phyloP scores from a whole-genome alignment of 2,113 vertebrate genomes.

The Pteropus alecto region DNA sequence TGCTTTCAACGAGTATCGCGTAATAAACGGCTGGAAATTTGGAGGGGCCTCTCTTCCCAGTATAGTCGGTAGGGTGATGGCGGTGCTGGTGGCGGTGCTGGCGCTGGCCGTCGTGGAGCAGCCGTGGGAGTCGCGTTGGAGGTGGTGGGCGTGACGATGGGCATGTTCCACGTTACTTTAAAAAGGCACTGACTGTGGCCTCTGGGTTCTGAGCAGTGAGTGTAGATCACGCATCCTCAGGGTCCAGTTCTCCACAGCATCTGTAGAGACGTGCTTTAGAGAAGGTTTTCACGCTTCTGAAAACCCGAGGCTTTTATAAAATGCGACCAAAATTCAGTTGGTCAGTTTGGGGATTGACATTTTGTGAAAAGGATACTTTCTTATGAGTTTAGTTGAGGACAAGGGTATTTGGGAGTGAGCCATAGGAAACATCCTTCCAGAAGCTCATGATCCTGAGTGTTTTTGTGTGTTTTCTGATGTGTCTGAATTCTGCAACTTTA shows the following conservation, averaged over 20 bases:
- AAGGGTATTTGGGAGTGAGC: background rate
- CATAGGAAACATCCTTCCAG: background rate
- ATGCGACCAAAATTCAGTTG: background rate
- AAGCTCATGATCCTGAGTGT: background rate
- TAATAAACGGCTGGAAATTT: background rate
- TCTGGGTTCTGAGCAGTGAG: background rate
- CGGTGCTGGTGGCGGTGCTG: too few species aligned
- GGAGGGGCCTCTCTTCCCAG: background rate
- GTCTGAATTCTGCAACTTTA: background rate
- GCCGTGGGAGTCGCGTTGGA: background rate
- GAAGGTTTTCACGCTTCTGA: background rate
- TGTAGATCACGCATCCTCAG: background rate
- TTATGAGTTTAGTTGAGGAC: background rate
- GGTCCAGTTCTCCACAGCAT: background rate
- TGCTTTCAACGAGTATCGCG: background rate
- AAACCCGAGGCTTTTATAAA: background rate
- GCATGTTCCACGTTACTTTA: accelerated
- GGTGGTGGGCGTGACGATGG: accelerated
- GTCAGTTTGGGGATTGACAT: background rate
- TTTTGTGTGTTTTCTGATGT: background rate
- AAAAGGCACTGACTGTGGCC: background rate
- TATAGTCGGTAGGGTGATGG: background rate
- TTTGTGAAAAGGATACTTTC: background rate
- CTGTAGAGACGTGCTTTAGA: background rate
- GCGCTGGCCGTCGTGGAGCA: background rate